Base-by-base conservation (phyloP, 2,797 vertebrate species). In the Peromyscus aztecus region DNA sequence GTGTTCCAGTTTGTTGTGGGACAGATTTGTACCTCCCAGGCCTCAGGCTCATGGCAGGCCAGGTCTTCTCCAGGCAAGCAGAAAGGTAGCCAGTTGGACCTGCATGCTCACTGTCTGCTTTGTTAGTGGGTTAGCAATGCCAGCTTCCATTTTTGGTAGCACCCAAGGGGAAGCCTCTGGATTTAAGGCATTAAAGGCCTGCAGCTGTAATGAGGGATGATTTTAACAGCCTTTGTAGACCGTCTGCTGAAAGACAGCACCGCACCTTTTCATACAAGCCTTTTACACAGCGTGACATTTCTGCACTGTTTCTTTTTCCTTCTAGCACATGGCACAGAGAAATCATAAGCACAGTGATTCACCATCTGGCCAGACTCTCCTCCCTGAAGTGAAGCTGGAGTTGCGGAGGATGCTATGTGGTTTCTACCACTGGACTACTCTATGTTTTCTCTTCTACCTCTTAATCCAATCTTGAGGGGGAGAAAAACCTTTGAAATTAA, bases 171-270 rank as follows among this genome's bases (percentile, higher is more conserved):
- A 90, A 65, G 61, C 52, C 90, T 94, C 96, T 96, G 94, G 95
- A 91, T 96, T 84, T 90, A 61, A 82, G 80, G 90, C 90, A 94
- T 97, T 96, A 87, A 96, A 95, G 81, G 73, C 34, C 82, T 46
- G 90, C 85, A 89, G 94, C 90, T 91, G 90, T 80, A 89, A 37
- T 8, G 93, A 96, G 85, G 85, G 73, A 77, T 61, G 12, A 73
- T 92, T 89, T 96, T 92, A 90, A 97, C 92, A 91, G 93, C 91
- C 95, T 97, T 95, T 96, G 92, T 93, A 85, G 92, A 83, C 17
- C n/a, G n/a, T 92, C 37, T 78, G 85, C 90, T 84, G 89, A 92
- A 97, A 96, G 95, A 81, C 81, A 81, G 94, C 59, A n/a, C 94
- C 86, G 94, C 31, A 92, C 93, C 90, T 97, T 97, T 98, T 90